These are phyloP conservation scores for Trematomus loennbergii DNA, from an alignment of 2,113 vertebrate species.

Conservation along the genomic window DNA sequence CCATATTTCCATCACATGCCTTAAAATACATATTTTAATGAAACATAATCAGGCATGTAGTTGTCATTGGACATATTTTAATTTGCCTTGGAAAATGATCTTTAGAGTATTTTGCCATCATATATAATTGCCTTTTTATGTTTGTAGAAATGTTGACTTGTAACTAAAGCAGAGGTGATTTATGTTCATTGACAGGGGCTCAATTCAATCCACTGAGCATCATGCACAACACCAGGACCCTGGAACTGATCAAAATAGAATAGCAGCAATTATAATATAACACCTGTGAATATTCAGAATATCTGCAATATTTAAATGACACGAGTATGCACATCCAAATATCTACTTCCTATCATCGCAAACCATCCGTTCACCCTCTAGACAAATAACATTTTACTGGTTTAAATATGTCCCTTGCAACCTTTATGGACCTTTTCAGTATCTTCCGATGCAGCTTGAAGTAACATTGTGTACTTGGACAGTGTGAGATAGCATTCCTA, in stretches of 20 bases:
- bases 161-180: background rate
- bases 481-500: slow-evolving; percentile 36
- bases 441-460: slow-evolving; percentile 2
- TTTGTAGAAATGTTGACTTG: background rate
- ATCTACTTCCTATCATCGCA: background rate
- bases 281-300: slow-evolving; percentile 3
- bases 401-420: background rate
- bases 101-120: background rate
- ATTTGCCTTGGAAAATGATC: background rate
- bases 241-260: background rate
- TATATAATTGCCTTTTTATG: background rate
- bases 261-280: background rate
- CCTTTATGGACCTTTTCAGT: slow-evolving; percentile 17
- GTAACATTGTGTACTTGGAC: background rate
- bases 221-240: background rate
- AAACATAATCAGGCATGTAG: background rate
- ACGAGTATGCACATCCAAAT: background rate
- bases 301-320: slow-evolving; percentile 4
- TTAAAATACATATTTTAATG: no score
- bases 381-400: background rate
- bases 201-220: background rate
- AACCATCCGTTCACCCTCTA: background rate
- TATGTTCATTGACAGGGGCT: background rate
- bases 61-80: background rate
- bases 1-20: background rate